Evolutionary conservation across 2,113 vertebrate species (phyloP), one percentile per base, ranked within the genome.

Genomic region (Sakesphorus luctuosus): DNA sequence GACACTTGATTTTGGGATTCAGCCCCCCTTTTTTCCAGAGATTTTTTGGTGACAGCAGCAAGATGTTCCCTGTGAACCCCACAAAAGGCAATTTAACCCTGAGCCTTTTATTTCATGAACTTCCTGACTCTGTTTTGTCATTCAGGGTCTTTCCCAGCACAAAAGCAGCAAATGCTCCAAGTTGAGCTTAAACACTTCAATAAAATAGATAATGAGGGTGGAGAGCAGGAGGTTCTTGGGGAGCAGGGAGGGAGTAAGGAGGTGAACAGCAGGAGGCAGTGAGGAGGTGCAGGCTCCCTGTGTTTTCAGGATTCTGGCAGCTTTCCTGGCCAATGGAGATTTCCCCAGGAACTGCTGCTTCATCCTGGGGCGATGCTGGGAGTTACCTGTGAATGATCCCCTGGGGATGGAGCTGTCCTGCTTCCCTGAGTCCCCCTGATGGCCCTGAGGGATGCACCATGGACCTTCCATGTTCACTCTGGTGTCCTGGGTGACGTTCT

Each of bases 211-310:
- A 65, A 35, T 9, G n/a, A 79, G n/a, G 19, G 25, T 36, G 13
- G n/a, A 43, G 36, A 16, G 10, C 18, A 6, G 58, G 40, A 49
- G 33, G 47, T 63, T n/a, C 7, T 50, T 23, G 20, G 25, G 52
- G 3, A 15, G 20, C 4, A 46, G 38, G 9, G 56, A 21, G n/a
- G 24, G n/a, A 35, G 20, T 9, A 35, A 35, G 56, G 13, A 35
- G 56, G 56, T 6, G 21, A 16, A 10, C 21, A 24, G n/a, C 21
- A 16, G n/a, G 86, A 24, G 44, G 17, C 16, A n/a, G 24, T 12
- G 21, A 31, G 40, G 36, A 33, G 21, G 7, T 43, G 7, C 2
- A 49, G 25, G 2, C 1, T 28, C 4, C 4, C 3, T 21, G 13
- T 11, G 15, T 7, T 14, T 11, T 16, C 9, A n/a, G 23, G 25